A percentile compares a stretch with the other conserved stretches of the same genome.
phyloP scores from a whole-genome alignment of 2,113 vertebrate species.

The Colius striatus region DNA sequence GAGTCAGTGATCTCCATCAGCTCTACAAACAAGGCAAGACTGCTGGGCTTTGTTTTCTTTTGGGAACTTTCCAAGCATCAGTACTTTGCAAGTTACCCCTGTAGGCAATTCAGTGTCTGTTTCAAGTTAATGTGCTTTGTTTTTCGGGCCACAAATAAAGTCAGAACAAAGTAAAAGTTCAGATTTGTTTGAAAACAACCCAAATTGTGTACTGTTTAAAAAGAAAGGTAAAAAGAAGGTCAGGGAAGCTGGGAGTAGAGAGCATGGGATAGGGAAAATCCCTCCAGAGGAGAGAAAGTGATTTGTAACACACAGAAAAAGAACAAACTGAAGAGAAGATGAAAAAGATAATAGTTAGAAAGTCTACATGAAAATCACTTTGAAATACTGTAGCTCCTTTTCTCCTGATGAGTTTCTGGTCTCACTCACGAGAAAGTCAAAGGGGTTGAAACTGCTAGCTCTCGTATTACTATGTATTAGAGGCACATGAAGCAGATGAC shows the following conservation, averaged over 20 bases:
- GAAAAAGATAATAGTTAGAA: not conserved
- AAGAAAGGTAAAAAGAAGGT: slow-evolving; percentile 59
- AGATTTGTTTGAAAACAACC: slow-evolving; percentile 63
- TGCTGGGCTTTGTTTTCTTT: slow-evolving; percentile 64
- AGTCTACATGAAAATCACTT: not conserved
- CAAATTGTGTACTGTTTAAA: slow-evolving; percentile 43
- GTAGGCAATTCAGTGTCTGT: slow-evolving; percentile 31
- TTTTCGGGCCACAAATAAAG: slow-evolving; percentile 67
- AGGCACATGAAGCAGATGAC: not conserved
- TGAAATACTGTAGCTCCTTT: not conserved
- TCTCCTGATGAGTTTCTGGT: not conserved
- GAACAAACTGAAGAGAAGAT: not conserved
- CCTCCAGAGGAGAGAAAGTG: slow-evolving; percentile 34
- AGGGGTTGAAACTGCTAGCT: not conserved
- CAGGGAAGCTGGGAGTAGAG: slow-evolving; percentile 36
- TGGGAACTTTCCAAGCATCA: slow-evolving; percentile 50
- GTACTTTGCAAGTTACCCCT: slow-evolving; percentile 33
- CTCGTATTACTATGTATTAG: not conserved
- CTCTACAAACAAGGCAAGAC: slow-evolving; percentile 58
- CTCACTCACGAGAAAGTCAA: not conserved
- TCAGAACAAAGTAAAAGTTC: slow-evolving; percentile 62
- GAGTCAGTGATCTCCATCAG: slow-evolving; percentile 56
- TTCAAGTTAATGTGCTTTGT: slow-evolving; percentile 66
- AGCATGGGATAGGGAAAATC: slow-evolving; percentile 54
- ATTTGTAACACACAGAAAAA: not conserved